Percentiles rank a stretch among this genome's conserved stretches.
Evolutionary conservation across 2,797 vertebrate genomes (phyloP).

Genomic region (Heliangelus exortis): DNA sequence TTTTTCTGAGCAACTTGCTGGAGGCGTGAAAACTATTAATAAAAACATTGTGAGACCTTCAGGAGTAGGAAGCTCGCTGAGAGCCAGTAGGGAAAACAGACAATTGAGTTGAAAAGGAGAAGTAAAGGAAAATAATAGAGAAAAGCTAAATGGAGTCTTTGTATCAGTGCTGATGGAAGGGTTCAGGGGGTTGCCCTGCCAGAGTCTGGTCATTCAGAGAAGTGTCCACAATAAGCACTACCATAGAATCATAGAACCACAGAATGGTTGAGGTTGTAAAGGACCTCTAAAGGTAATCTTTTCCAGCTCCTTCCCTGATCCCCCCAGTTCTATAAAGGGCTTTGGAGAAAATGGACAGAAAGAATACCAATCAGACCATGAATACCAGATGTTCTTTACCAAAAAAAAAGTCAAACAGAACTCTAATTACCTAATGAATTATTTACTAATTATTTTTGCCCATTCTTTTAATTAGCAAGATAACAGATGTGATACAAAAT

Average conservation of each 20-base stretch:
- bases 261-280: background rate
- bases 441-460: background rate
- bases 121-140: background rate
- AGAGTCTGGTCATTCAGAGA: background rate
- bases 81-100: background rate
- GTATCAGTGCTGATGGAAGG: background rate
- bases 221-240: background rate
- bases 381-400: background rate
- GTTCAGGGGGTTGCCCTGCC: rapidly evolving
- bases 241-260: background rate
- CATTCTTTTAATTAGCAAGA: background rate
- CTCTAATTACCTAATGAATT: background rate
- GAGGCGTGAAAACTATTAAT: background rate
- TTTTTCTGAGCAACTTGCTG: background rate
- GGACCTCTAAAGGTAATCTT: background rate
- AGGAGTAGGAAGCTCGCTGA: background rate
- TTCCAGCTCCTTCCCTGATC: rapidly evolving
- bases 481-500: background rate
- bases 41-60: background rate
- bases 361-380: background rate
- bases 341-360: background rate
- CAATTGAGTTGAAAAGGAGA: background rate
- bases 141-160: background rate
- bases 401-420: background rate
- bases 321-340: background rate